Conservation (phyloP, 2,888 invertebrate species). For the Trilocha varians region DNA sequence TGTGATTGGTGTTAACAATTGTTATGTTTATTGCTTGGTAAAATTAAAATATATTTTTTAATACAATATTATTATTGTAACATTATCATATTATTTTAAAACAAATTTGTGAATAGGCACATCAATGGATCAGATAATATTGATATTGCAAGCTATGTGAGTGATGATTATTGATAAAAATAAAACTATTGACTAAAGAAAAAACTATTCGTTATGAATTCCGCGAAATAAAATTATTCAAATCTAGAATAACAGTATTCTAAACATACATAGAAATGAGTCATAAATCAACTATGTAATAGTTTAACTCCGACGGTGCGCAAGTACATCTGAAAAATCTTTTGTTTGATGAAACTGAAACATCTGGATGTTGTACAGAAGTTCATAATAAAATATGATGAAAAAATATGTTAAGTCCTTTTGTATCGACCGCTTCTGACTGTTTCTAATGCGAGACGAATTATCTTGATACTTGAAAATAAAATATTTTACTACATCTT, state of each 20-base stretch:
- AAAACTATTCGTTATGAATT: conserved; percentile 9
- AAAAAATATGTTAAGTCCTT: conserved; percentile 72
- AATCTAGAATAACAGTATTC: conserved; percentile 45
- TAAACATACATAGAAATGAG: conserved; percentile 52
- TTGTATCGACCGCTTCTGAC: conserved; percentile 65
- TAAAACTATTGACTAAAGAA: neutral
- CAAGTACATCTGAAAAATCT: conserved; percentile 64
- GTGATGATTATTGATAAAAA: too few relatives aligned
- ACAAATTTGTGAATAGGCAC: too few relatives aligned
- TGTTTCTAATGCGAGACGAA: conserved; percentile 28
- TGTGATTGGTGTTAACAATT: too few relatives aligned
- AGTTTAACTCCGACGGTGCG: conserved; percentile 53
- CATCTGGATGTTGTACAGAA: conserved; percentile 72
- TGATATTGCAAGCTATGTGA: neutral
- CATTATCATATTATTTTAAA: too few relatives aligned
- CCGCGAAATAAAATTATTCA: conserved; percentile 23
- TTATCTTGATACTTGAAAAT: conserved; percentile 44
- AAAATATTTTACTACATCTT: conserved; percentile 1
- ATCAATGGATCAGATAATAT: conserved; percentile 12
- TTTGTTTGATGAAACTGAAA: conserved; percentile 69
- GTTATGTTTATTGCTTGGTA: too few relatives aligned
- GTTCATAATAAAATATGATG: conserved; percentile 72
- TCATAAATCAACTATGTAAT: conserved; percentile 60
- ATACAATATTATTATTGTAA: too few relatives aligned
- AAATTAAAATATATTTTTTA: too few relatives aligned